Conservation (phyloP, 2,888 invertebrate genomes). For the Bellardia bayeri region DNA sequence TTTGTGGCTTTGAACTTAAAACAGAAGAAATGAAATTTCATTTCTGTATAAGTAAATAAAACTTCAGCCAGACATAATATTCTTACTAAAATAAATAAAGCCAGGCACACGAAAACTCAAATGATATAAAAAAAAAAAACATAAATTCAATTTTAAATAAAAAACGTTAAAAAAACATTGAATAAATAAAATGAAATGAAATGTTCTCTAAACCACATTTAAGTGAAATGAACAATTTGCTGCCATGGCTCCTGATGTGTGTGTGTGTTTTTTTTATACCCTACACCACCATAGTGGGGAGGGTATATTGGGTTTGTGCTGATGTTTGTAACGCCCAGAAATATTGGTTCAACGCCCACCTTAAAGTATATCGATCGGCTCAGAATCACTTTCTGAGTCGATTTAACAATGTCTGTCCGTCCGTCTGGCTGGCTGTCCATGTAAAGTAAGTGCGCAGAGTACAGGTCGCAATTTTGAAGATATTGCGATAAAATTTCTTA, state of each 20-base stretch:
- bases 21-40: neutral
- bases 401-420: no score
- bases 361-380: no score
- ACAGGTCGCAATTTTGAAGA: no score
- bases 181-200: slow-evolving; percentile 14
- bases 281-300: no score
- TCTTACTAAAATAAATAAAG: slow-evolving; percentile 38
- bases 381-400: no score
- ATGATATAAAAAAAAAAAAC: neutral
- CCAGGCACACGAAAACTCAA: neutral
- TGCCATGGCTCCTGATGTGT: slow-evolving; percentile 25
- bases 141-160: slow-evolving; percentile 46
- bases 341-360: no score
- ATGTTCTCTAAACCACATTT: slow-evolving; percentile 53
- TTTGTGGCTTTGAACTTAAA: neutral
- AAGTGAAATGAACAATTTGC: slow-evolving; percentile 56
- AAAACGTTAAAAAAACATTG: neutral
- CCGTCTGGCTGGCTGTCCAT: no score
- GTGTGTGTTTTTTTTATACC: neutral
- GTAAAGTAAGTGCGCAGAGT: no score
- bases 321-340: no score
- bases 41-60: slow-evolving; percentile 27
- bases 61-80: slow-evolving; percentile 27
- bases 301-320: no score
- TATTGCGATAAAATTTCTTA: no score